Percentiles rank a stretch among this genome's conserved stretches.
These are phyloP conservation scores for Enteromius paludinosus DNA, from an alignment of 2,797 vertebrate genomes.

Conservation along the genomic window DNA sequence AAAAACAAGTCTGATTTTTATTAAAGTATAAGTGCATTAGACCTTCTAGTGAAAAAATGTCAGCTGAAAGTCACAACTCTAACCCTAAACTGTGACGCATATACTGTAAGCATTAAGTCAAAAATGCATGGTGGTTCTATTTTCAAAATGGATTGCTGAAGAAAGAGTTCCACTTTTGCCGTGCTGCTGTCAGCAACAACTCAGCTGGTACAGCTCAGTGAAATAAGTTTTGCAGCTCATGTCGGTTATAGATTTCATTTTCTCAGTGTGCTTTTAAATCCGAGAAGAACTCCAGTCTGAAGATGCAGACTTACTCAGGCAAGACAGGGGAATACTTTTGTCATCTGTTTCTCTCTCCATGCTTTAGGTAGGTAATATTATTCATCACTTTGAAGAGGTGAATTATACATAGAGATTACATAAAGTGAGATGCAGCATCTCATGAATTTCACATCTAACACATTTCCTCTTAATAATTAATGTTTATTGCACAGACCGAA, in stretches of 20 bases:
- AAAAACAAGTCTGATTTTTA: background rate
- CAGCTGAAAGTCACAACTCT: background rate
- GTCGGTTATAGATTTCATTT: constrained; percentile 15
- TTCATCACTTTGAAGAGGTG: constrained; percentile 59
- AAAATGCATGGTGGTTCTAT: background rate
- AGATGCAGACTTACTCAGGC: constrained; percentile 31
- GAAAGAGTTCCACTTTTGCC: constrained; percentile 28
- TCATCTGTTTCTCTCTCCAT: constrained; percentile 12
- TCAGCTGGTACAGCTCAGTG: constrained; percentile 21
- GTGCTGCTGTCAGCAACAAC: constrained; percentile 29
- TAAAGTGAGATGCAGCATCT: constrained; percentile 59
- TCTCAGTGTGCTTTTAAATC: constrained; percentile 28
- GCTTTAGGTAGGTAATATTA: constrained; percentile 59
- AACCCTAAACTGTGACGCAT: background rate
- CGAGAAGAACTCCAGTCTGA: constrained; percentile 15
- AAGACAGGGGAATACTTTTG: constrained; percentile 32
- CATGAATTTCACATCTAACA: constrained; percentile 67
- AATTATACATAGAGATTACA: constrained; percentile 67
- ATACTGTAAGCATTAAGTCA: background rate
- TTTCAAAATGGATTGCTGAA: constrained; percentile 3
- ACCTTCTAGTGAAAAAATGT: background rate
- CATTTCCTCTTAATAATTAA: constrained; percentile 65
- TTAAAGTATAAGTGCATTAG: background rate
- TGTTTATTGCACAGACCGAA: constrained; percentile 54
- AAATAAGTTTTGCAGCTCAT: constrained; percentile 12